These are phyloP conservation scores for Lanistes nyassanus DNA, from an alignment of 1,140 invertebrate species.

Conservation along the genomic window DNA sequence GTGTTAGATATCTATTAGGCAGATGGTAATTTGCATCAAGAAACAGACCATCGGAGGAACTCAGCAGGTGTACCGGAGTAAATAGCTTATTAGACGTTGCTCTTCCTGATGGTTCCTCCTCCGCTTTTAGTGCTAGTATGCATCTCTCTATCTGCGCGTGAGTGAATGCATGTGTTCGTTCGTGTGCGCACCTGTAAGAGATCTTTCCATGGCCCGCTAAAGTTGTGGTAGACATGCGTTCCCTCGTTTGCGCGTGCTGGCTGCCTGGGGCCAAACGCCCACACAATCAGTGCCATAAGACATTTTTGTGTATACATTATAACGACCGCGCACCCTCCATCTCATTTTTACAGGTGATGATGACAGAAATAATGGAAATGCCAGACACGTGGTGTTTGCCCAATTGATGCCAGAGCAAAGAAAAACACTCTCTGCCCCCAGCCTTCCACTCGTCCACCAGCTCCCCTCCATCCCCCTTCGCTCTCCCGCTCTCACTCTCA, in stretches of 20 bases:
- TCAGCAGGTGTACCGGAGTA: too few relatives aligned
- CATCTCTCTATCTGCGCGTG: slow-evolving; percentile 7
- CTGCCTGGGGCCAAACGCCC: too few relatives aligned
- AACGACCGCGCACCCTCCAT: neutral
- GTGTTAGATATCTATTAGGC: too few relatives aligned
- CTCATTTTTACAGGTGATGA: slow-evolving; percentile 1
- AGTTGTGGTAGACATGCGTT: too few relatives aligned
- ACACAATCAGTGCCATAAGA: too few relatives aligned
- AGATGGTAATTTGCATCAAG: too few relatives aligned
- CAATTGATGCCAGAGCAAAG: neutral
- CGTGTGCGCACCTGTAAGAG: neutral
- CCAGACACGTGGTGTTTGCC: slow-evolving; percentile 4
- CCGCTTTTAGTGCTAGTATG: neutral
- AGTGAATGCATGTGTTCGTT: slow-evolving; percentile 5
- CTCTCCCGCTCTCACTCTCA: neutral
- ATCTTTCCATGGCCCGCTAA: too few relatives aligned
- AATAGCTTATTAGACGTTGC: too few relatives aligned
- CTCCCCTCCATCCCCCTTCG: neutral
- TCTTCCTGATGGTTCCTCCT: too few relatives aligned
- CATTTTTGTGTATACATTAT: too few relatives aligned
- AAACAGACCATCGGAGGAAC: too few relatives aligned
- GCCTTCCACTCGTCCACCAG: neutral
- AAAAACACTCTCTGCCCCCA: neutral
- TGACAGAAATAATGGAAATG: slow-evolving; percentile 7
- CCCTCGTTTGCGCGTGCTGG: too few relatives aligned